Conservation (phyloP, 2,797 vertebrate species). For the Acipenser transmontanus region DNA sequence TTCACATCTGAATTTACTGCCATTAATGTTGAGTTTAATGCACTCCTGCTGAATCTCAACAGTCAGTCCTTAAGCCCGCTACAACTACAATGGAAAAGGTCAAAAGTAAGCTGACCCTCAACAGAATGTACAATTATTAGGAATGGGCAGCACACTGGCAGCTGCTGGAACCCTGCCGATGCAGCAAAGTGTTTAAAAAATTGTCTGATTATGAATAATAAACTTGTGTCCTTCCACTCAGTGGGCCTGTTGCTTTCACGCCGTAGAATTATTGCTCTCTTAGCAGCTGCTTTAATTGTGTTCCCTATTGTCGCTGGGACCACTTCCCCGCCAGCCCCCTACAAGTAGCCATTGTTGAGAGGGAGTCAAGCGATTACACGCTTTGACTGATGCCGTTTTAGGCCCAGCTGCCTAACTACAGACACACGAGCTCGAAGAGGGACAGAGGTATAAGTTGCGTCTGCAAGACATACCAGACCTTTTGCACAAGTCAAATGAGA, state of each 20-base stretch:
- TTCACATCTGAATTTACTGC: constrained; percentile 64
- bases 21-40: constrained; percentile 52
- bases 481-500: constrained; percentile 75
- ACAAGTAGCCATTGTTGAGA: constrained; percentile 70
- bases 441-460: constrained; percentile 39
- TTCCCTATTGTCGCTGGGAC: constrained; percentile 61
- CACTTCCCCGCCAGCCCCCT: constrained; percentile 64
- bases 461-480: constrained; percentile 69
- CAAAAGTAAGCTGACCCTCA: constrained; percentile 71
- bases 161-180: constrained; percentile 68
- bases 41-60: constrained; percentile 56
- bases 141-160: constrained; percentile 52
- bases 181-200: constrained; percentile 36
- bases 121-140: constrained; percentile 71
- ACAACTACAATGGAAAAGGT: constrained; percentile 53
- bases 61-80: constrained; percentile 54
- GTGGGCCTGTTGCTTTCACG: constrained; percentile 44
- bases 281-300: constrained; percentile 80
- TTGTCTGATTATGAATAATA: constrained; percentile 57
- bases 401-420: constrained; percentile 75
- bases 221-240: constrained; percentile 32
- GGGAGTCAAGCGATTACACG: constrained; percentile 68
- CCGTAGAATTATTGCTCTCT: constrained; percentile 58
- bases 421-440: constrained; percentile 51
- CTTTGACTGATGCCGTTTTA: constrained; percentile 61